phyloP scores from a whole-genome alignment of 2,888 invertebrate species.

The Brachylomia viminalis region DNA sequence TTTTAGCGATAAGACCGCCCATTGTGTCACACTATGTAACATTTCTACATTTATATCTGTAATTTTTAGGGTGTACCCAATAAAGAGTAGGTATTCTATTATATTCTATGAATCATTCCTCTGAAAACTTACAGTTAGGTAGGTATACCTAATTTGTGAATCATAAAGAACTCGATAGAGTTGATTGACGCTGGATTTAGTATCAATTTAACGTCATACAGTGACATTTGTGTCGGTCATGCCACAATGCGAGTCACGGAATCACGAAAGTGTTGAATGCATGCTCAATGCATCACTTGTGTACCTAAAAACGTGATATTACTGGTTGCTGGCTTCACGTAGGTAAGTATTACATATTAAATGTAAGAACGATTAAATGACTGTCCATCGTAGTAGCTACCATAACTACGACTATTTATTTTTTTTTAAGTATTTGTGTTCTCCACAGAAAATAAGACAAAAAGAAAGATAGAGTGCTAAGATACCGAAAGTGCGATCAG shows the following conservation, averaged over 20 bases:
- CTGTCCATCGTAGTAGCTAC: background rate
- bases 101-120: too few species aligned
- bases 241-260: slow-evolving; percentile 12
- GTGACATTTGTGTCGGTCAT: slow-evolving; percentile 36
- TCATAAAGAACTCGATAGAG: background rate
- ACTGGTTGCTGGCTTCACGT: too few species aligned
- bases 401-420: background rate
- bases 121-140: background rate
- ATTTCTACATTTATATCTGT: too few species aligned
- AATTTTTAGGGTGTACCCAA: too few species aligned
- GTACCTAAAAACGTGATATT: slow-evolving; percentile 6
- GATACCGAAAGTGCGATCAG: background rate
- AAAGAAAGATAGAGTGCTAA: background rate
- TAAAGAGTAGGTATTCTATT: too few species aligned
- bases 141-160: background rate
- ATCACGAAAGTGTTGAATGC: slow-evolving; percentile 18
- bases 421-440: too few species aligned
- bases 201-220: slow-evolving; percentile 15
- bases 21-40: too few species aligned
- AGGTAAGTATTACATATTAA: background rate
- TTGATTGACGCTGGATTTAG: slow-evolving; percentile 32
- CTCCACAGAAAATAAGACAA: background rate
- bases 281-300: background rate
- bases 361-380: background rate
- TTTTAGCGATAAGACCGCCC: too few species aligned